Conservation (phyloP, 1,140 invertebrate genomes). For the Tetramorium simillimum region DNA sequence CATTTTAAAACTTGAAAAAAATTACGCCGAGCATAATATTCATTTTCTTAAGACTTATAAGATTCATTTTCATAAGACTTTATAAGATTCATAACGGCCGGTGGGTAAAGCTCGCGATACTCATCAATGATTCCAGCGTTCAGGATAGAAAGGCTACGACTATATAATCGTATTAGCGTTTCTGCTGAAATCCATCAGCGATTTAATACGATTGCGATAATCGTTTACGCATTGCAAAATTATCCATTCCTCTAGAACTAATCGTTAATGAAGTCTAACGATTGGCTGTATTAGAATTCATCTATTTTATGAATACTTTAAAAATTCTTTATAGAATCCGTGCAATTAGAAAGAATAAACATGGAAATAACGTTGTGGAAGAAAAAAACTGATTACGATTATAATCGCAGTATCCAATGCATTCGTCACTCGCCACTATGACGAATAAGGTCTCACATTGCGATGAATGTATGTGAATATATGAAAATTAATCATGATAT, state of each 20-base stretch:
- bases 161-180: constrained; percentile 51
- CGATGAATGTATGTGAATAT: background rate
- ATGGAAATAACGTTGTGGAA: constrained; percentile 6
- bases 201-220: constrained; percentile 59
- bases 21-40: background rate
- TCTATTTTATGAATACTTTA: constrained; percentile 41
- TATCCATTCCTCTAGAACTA: constrained; percentile 44
- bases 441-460: constrained; percentile 30
- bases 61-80: background rate
- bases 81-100: no score
- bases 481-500: constrained; percentile 25
- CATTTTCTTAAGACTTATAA: background rate
- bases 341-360: constrained; percentile 38
- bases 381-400: constrained; percentile 34
- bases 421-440: constrained; percentile 44
- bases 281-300: constrained; percentile 32
- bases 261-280: constrained; percentile 54
- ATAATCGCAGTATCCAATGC: constrained; percentile 39
- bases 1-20: background rate
- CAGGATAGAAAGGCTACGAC: constrained; percentile 24
- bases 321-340: constrained; percentile 7
- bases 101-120: constrained; percentile 3
- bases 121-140: background rate
- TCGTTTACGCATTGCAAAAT: constrained; percentile 48
- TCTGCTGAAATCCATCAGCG: constrained; percentile 34